A percentile compares a stretch with the other conserved stretches of the same genome.
phyloP scores from a whole-genome alignment of 2,797 vertebrate genomes.

The Melanotaenia boesemani region DNA sequence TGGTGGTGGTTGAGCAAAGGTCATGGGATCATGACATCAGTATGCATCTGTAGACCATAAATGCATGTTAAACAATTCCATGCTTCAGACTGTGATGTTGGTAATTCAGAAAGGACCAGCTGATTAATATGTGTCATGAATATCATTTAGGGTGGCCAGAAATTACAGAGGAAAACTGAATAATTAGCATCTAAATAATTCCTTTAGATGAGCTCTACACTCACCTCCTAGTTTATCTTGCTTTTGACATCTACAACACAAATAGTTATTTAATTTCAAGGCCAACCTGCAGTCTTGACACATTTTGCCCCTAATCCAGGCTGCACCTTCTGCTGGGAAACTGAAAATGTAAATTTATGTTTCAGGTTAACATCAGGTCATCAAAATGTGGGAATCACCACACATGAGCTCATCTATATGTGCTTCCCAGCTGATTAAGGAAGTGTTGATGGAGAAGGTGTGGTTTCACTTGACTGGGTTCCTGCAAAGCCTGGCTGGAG shows the following conservation, averaged over 20 bases:
- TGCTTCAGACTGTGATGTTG: not conserved
- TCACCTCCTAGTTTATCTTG: not conserved
- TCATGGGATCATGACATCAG: not conserved
- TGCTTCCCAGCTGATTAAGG: not conserved
- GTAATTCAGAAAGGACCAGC: not conserved
- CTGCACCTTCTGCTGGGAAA: slow-evolving; percentile 24
- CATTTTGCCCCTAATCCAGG: slow-evolving; percentile 5
- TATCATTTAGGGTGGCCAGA: not conserved
- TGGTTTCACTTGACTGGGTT: slow-evolving; percentile 3
- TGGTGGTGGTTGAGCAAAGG: not conserved
- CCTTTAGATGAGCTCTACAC: not conserved
- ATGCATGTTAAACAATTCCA: not conserved
- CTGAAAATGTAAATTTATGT: slow-evolving; percentile 19
- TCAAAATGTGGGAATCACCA: slow-evolving; percentile 10
- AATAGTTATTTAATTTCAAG: slow-evolving; percentile 9
- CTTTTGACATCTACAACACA: slow-evolving; percentile 14
- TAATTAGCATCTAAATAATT: not conserved
- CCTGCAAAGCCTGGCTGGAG: not conserved
- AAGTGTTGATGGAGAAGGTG: not conserved
- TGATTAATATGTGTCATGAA: not conserved
- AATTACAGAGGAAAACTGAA: not conserved
- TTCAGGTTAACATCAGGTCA: slow-evolving; percentile 8
- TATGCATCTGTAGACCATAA: slow-evolving; percentile 7
- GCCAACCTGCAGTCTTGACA: not conserved
- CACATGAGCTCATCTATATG: not conserved